Conservation (phyloP, 2,797 vertebrate genomes). For the Chrosomus eos region DNA sequence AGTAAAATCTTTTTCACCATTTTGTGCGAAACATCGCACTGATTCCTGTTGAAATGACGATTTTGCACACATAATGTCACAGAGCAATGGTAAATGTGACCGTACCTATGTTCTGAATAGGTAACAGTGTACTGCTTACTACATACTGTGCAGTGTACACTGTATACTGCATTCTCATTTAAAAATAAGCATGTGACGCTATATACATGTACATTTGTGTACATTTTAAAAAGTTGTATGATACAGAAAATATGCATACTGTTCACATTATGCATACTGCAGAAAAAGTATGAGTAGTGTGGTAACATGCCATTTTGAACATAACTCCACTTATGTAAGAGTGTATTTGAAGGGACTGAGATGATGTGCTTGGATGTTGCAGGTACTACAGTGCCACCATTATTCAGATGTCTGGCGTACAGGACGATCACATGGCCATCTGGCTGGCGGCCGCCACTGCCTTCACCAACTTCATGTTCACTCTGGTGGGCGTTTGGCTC, state of each 20-base stretch:
- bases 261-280: neutral
- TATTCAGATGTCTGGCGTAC: constrained; percentile 96
- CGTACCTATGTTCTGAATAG: too few relatives aligned
- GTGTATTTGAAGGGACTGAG: neutral
- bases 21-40: too few relatives aligned
- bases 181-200: neutral
- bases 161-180: neutral
- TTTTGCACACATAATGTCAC: too few relatives aligned
- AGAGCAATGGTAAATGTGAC: too few relatives aligned
- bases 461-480: constrained; percentile 95
- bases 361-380: neutral
- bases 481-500: constrained; percentile 92
- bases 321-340: neutral
- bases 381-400: constrained; percentile 99
- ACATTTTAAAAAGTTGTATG: too few relatives aligned
- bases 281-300: too few relatives aligned
- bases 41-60: too few relatives aligned
- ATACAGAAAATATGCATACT: neutral
- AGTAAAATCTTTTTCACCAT: too few relatives aligned
- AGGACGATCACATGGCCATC: constrained; percentile 89
- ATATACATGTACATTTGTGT: neutral
- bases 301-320: neutral
- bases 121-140: neutral
- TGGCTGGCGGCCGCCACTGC: constrained; percentile 93
- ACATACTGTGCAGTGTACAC: neutral